A percentile compares a stretch with the other conserved stretches of the same genome.
Conservation (phyloP, 2,888 invertebrate species). For the Suillia variegata region DNA sequence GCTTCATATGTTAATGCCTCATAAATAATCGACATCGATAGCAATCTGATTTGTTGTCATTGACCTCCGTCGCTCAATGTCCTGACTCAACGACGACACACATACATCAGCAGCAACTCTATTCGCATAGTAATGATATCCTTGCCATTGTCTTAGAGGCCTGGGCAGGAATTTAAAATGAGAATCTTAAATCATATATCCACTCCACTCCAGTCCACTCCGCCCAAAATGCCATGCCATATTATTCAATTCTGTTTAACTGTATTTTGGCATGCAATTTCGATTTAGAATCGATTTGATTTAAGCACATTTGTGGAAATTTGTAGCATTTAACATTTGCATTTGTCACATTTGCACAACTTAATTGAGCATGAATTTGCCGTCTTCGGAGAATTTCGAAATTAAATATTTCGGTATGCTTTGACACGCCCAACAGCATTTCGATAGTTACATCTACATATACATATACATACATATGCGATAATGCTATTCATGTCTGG, state of each 20-base stretch:
- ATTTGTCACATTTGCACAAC: conserved; percentile 6
- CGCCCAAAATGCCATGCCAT: conserved; percentile 7
- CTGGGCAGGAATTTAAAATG: too few relatives aligned
- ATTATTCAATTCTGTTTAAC: neutral
- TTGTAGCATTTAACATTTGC: conserved; percentile 9
- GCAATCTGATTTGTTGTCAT: conserved; percentile 34
- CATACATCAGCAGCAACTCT: neutral
- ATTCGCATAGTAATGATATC: conserved; percentile 1
- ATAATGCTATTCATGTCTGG: too few relatives aligned
- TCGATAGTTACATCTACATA: too few relatives aligned
- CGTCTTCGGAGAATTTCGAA: too few relatives aligned
- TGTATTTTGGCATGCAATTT: neutral
- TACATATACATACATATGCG: too few relatives aligned
- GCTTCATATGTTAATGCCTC: conserved; percentile 12
- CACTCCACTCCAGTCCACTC: too few relatives aligned
- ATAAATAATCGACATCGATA: conserved; percentile 37
- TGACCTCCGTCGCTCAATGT: conserved; percentile 8
- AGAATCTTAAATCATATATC: too few relatives aligned
- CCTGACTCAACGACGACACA: neutral
- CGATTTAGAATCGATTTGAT: conserved; percentile 20
- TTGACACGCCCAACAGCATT: too few relatives aligned
- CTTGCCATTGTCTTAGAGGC: too few relatives aligned
- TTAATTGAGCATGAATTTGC: too few relatives aligned
- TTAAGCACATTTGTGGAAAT: conserved; percentile 6
- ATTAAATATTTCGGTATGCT: too few relatives aligned